A percentile compares a stretch with the other conserved stretches of the same genome.
phyloP scores from a whole-genome alignment of 35 echinoderm and acorn worm species.

The Eucidaris tribuloides region DNA sequence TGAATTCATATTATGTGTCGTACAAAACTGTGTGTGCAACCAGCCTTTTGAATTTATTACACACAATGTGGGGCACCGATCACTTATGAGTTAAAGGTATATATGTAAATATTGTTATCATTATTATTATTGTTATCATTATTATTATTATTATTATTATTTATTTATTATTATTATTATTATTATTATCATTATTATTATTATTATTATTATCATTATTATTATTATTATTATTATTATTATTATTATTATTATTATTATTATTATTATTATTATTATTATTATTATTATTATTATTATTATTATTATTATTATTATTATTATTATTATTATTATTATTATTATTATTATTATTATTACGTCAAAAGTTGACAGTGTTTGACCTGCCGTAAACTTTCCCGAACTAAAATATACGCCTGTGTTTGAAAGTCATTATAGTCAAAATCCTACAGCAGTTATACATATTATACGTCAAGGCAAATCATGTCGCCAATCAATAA shows the following conservation, averaged over 20 bases:
- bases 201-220: constrained; percentile 1
- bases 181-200: constrained; percentile 1
- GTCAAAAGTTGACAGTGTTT: not conserved
- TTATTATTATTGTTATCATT: not conserved
- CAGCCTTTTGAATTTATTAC: not conserved
- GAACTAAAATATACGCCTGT: no score
- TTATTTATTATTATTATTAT: not conserved
- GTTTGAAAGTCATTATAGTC: no score
- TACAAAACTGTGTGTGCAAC: not conserved
- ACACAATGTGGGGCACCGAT: not conserved
- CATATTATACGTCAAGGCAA: no score
- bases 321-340: constrained; percentile 1
- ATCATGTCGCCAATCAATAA: no score
- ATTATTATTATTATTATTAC: no score
- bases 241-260: constrained; percentile 1
- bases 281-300: constrained; percentile 1
- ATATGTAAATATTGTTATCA: not conserved
- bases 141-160: not conserved
- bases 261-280: constrained; percentile 1
- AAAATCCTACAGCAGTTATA: no score
- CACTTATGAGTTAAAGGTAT: not conserved
- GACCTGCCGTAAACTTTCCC: not conserved
- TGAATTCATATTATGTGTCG: not conserved
- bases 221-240: constrained; percentile 1
- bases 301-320: constrained; percentile 1